Conservation (phyloP, 2,113 vertebrate genomes). For the Clinocottus analis region DNA sequence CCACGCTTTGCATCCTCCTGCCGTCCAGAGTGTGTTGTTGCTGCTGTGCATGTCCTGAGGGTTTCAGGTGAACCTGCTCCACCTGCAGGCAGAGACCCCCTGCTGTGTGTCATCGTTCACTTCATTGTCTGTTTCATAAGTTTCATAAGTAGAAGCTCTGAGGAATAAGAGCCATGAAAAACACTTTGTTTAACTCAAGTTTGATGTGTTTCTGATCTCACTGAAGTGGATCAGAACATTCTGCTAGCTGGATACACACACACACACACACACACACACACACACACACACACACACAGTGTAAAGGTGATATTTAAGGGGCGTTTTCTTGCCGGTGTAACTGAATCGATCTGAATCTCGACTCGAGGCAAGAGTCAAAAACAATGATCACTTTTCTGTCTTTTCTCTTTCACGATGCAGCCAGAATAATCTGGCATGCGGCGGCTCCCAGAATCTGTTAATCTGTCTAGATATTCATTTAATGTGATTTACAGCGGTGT, state of each 20-base stretch:
- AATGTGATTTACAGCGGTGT: constrained; percentile 36
- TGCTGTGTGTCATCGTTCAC: constrained; percentile 54
- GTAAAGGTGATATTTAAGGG: constrained; percentile 40
- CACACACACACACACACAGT: constrained; percentile 8
- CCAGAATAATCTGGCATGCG: constrained; percentile 35
- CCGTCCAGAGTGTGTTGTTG: constrained; percentile 44
- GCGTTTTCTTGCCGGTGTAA: constrained; percentile 27
- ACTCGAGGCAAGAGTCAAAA: constrained; percentile 23
- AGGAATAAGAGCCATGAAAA: too few species aligned
- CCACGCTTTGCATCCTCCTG: constrained; percentile 65
- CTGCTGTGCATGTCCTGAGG: constrained; percentile 35
- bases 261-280: constrained; percentile 17
- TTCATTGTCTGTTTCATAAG: constrained; percentile 25
- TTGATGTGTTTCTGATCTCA: constrained; percentile 62
- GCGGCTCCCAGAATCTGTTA: constrained; percentile 8
- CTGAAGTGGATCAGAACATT: constrained; percentile 58
- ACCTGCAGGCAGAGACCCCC: constrained; percentile 47
- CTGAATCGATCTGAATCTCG: constrained; percentile 19
- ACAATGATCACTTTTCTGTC: constrained; percentile 29
- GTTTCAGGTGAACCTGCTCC: constrained; percentile 23
- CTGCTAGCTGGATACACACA: constrained; percentile 44
- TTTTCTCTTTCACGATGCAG: constrained; percentile 23
- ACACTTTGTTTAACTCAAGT: too few species aligned
- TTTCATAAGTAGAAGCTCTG: constrained; percentile 18
- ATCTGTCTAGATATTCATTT: constrained; percentile 49